These are phyloP conservation scores for Anastatus disparis DNA, from an alignment of 1,140 invertebrate genomes.

Conservation along the genomic window DNA sequence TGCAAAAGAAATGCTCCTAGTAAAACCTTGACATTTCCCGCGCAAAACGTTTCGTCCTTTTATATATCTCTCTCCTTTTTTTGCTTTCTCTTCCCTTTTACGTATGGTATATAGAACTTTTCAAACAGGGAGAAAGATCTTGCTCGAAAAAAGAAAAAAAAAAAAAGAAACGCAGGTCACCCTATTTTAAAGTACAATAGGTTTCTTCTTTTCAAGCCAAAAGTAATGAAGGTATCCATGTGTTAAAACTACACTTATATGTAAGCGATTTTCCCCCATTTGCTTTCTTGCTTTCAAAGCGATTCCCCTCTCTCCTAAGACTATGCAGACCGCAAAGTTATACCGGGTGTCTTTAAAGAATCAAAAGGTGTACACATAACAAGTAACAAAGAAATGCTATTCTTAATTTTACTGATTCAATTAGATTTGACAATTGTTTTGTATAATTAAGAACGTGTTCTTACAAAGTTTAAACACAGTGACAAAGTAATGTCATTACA, in stretches of 20 bases:
- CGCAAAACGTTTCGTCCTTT: background rate
- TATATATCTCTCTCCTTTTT: background rate
- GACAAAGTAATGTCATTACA: too few relatives aligned
- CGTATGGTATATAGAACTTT: background rate
- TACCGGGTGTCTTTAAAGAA: constrained; percentile 1
- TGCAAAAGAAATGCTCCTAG: background rate
- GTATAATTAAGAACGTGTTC: too few relatives aligned
- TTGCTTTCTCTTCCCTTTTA: background rate
- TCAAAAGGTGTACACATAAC: background rate
- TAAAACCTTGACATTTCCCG: background rate
- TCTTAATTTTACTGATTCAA: too few relatives aligned
- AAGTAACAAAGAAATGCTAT: too few relatives aligned
- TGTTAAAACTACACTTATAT: constrained; percentile 38
- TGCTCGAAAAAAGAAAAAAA: constrained; percentile 36
- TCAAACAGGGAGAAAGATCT: background rate
- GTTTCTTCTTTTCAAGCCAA: constrained; percentile 50
- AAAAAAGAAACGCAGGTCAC: constrained; percentile 46
- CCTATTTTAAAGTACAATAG: constrained; percentile 56
- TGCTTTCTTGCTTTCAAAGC: background rate
- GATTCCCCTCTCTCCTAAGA: background rate
- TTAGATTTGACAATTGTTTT: too few relatives aligned
- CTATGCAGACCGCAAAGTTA: background rate
- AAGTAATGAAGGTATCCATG: constrained; percentile 57
- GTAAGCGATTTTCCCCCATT: background rate
- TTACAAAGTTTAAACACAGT: too few relatives aligned